These are phyloP conservation scores for Crambe crambe DNA, from an alignment of 37 sponge, comb jelly and placozoan genomes.

Conservation along the genomic window DNA sequence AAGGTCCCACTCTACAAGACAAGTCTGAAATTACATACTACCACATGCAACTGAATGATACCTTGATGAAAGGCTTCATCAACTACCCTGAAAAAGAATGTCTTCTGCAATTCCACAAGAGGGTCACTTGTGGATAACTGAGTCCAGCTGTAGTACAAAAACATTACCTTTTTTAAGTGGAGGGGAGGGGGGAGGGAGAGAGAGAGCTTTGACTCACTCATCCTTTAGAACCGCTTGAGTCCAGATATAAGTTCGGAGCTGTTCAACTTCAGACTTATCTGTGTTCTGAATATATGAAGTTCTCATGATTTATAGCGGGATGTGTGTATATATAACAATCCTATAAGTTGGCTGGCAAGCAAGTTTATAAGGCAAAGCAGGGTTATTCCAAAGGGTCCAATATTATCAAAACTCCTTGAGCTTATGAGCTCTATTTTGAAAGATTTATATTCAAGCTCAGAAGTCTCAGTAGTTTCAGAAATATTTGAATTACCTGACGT, in stretches of 20 bases:
- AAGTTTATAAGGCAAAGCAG: background rate
- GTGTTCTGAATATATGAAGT: slow-evolving; percentile 1
- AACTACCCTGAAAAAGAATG: slow-evolving; percentile 72
- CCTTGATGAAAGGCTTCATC: slow-evolving; percentile 28
- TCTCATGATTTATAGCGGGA: too few relatives aligned
- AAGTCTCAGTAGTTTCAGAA: too few relatives aligned
- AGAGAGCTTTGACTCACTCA: slow-evolving; percentile 31
- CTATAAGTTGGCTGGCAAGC: too few relatives aligned
- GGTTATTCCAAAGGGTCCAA: too few relatives aligned
- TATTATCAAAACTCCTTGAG: too few relatives aligned
- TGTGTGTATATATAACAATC: too few relatives aligned
- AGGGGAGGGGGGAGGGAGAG: background rate
- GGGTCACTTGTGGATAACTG: slow-evolving; percentile 63
- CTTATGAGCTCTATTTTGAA: too few relatives aligned
- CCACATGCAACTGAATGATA: background rate
- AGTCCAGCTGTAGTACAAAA: slow-evolving; percentile 74
- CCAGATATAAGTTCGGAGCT: slow-evolving; percentile 61
- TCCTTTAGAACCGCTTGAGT: slow-evolving; percentile 65
- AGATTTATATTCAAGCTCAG: background rate
- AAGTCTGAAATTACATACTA: background rate
- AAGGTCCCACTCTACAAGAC: slow-evolving; percentile 5
- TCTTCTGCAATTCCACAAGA: slow-evolving; percentile 46
- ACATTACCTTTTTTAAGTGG: too few relatives aligned
- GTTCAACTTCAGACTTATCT: slow-evolving; percentile 12
- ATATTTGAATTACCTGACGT: too few relatives aligned